Percentiles rank a stretch among this genome's conserved stretches.
Evolutionary conservation across 2,797 vertebrate species (phyloP).

Genomic region (Lepilemur ruficaudatus): DNA sequence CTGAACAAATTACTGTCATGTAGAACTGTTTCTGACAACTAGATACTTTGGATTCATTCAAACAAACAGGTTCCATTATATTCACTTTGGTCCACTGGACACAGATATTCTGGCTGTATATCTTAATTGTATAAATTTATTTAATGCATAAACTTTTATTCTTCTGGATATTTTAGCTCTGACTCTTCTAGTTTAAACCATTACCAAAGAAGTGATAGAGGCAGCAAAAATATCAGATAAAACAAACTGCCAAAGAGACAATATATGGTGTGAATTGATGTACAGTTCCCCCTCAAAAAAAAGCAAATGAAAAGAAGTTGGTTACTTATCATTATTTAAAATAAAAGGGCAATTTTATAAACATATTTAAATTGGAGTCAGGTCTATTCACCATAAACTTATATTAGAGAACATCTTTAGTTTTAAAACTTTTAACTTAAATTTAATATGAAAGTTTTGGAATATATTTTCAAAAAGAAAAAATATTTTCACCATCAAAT

Average conservation of each 20-base stretch:
- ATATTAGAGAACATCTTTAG: background rate
- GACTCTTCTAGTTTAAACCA: background rate
- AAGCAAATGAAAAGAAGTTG: constrained; percentile 6
- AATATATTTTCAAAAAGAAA: constrained; percentile 12
- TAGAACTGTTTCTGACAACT: constrained; percentile 12
- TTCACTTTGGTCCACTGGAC: background rate
- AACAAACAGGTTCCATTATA: background rate
- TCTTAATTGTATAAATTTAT: background rate
- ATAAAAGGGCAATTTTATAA: background rate
- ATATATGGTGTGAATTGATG: background rate
- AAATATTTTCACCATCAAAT: too few relatives aligned
- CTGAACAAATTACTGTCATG: constrained; percentile 20
- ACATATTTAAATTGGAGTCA: background rate
- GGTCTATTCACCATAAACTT: background rate
- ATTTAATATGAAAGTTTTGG: background rate
- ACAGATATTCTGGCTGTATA: background rate
- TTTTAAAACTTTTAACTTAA: background rate
- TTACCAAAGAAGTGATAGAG: background rate
- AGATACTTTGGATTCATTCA: constrained; percentile 20
- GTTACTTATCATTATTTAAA: constrained; percentile 10
- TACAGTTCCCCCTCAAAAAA: background rate
- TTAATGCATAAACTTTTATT: background rate
- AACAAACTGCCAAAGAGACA: background rate
- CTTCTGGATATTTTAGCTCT: background rate
- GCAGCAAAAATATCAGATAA: constrained; percentile 1